A percentile compares a stretch with the other conserved stretches of the same genome.
Conservation (phyloP, 2,888 invertebrate genomes). For the Silvanus unidentatus region DNA sequence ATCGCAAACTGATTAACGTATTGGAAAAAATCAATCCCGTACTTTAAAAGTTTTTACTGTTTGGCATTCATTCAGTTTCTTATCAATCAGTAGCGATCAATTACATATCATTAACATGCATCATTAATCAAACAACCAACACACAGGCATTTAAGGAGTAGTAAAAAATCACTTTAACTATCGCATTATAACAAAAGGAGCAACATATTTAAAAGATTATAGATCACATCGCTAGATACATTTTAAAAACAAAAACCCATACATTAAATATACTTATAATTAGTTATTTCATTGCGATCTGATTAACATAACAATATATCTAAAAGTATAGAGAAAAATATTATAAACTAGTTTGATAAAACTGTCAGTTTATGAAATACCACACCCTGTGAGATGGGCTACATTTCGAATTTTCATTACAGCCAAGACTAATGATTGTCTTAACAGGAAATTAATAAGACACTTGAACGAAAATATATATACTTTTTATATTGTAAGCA, state of each 20-base stretch:
- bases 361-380: slow-evolving; percentile 24
- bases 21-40: too few relatives aligned
- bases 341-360: too few relatives aligned
- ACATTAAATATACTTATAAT: slow-evolving; percentile 20
- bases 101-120: not conserved
- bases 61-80: too few relatives aligned
- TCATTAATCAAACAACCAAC: not conserved
- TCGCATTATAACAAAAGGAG: not conserved
- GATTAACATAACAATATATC: slow-evolving; percentile 38
- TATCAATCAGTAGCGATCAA: too few relatives aligned
- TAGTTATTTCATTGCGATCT: slow-evolving; percentile 37
- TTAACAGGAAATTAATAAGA: too few relatives aligned
- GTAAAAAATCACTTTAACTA: slow-evolving; percentile 1
- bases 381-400: slow-evolving; percentile 23
- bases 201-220: too few relatives aligned
- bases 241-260: not conserved
- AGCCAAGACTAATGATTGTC: too few relatives aligned
- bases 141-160: not conserved
- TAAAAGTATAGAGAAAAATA: too few relatives aligned
- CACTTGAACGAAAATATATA: too few relatives aligned
- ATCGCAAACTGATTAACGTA: too few relatives aligned
- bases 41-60: too few relatives aligned
- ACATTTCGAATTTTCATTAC: slow-evolving; percentile 10
- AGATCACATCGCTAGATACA: not conserved
- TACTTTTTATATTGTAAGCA: too few relatives aligned